These are phyloP conservation scores for Drosophila grimshawi DNA, from an alignment of 1,140 invertebrate species.

Conservation along the genomic window DNA sequence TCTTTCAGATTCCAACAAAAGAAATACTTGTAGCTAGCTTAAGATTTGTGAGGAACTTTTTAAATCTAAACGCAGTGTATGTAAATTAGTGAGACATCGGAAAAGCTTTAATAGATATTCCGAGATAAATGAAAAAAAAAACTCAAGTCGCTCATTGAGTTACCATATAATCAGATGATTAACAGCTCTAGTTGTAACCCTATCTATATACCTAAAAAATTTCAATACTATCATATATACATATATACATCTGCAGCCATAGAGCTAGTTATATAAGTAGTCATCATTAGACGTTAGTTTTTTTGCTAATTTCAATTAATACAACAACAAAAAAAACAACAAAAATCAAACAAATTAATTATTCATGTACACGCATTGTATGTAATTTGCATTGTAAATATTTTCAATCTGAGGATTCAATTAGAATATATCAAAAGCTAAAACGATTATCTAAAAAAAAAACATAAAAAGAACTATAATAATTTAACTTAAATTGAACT, in stretches of 20 bases:
- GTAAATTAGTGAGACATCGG: slow-evolving; percentile 38
- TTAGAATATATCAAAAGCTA: slow-evolving; percentile 50
- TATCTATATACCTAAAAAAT: slow-evolving; percentile 21
- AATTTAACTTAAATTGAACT: slow-evolving; percentile 42
- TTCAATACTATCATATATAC: neutral
- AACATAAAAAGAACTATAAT: slow-evolving; percentile 31
- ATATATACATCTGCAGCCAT: slow-evolving; percentile 25
- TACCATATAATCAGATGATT: slow-evolving; percentile 4
- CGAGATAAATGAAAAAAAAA: slow-evolving; percentile 38
- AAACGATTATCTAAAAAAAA: slow-evolving; percentile 20
- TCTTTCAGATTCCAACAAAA: slow-evolving; percentile 14
- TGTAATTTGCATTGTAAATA: slow-evolving; percentile 71
- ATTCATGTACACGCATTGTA: slow-evolving; percentile 35
- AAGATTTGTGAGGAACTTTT: slow-evolving; percentile 19
- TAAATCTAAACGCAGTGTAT: slow-evolving; percentile 24
- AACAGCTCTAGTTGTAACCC: slow-evolving; percentile 2
- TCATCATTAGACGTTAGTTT: slow-evolving; percentile 65
- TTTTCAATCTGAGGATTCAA: slow-evolving; percentile 67
- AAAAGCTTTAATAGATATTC: slow-evolving; percentile 65
- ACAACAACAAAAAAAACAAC: slow-evolving; percentile 27
- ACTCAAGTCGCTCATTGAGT: neutral
- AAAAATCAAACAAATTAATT: slow-evolving; percentile 48
- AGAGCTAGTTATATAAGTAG: slow-evolving; percentile 38
- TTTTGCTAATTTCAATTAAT: slow-evolving; percentile 44
- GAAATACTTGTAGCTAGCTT: slow-evolving; percentile 1